These are phyloP conservation scores for Zelleria hepariella DNA, from an alignment of 2,888 invertebrate species.

Conservation along the genomic window DNA sequence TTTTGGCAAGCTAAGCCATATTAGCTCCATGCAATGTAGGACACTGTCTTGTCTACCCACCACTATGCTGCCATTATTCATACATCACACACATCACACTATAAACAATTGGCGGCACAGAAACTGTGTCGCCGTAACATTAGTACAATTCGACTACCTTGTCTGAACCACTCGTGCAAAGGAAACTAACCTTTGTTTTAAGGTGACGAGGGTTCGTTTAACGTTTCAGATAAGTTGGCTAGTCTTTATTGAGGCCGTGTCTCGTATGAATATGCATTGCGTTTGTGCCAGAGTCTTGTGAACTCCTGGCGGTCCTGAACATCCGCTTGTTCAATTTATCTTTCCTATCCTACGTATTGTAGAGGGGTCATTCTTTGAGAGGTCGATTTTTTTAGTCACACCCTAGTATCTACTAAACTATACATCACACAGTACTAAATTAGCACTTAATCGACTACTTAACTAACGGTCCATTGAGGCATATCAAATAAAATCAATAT, in stretches of 20 bases:
- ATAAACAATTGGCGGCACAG: background rate
- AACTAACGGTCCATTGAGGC: too few species aligned
- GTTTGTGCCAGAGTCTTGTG: slow-evolving; percentile 37
- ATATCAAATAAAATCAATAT: too few species aligned
- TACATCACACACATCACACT: background rate
- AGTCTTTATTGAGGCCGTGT: slow-evolving; percentile 31
- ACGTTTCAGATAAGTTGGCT: background rate
- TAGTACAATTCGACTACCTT: background rate
- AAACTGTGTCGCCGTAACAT: slow-evolving; percentile 4
- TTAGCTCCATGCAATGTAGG: background rate
- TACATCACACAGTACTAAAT: too few species aligned
- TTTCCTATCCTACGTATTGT: background rate
- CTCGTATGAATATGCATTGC: slow-evolving; percentile 55
- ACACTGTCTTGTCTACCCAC: background rate
- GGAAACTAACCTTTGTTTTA: background rate
- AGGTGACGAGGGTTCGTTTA: background rate
- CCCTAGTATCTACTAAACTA: too few species aligned
- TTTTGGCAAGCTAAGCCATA: background rate
- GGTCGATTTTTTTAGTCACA: too few species aligned
- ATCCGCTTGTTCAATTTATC: background rate
- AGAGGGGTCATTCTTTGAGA: background rate
- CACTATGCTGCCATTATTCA: background rate
- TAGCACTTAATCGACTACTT: too few species aligned
- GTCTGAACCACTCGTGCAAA: background rate
- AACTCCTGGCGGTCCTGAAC: background rate